A percentile compares a stretch with the other conserved stretches of the same genome.
phyloP scores from a whole-genome alignment of 2,113 vertebrate species.

The Lampris incognitus region DNA sequence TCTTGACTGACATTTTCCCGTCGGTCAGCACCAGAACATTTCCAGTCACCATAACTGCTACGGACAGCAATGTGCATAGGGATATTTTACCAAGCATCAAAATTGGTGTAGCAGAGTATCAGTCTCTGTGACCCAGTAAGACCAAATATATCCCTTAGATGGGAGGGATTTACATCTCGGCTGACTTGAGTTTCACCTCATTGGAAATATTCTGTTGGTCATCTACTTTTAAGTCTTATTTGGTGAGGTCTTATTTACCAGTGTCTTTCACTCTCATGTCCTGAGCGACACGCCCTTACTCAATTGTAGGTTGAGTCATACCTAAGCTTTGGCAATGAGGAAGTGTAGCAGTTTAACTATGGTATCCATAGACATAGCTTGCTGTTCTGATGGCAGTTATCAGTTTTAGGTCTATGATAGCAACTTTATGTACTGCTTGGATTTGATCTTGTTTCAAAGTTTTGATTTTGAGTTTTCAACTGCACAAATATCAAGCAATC shows the following conservation, averaged over 20 bases:
- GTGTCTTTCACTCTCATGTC: neutral
- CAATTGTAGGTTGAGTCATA: conserved; percentile 43
- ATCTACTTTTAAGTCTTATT: too few relatives aligned
- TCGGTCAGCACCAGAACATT: conserved; percentile 27
- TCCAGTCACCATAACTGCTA: neutral
- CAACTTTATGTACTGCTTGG: conserved; percentile 28
- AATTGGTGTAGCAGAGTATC: neutral
- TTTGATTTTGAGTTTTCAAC: conserved; percentile 7
- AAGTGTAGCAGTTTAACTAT: conserved; percentile 1
- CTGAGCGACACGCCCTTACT: conserved; percentile 20
- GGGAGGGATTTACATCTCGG: too few relatives aligned
- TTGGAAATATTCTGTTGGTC: too few relatives aligned
- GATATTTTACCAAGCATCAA: neutral
- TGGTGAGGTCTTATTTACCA: neutral
- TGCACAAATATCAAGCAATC: neutral
- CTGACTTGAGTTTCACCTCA: neutral
- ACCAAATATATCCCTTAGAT: neutral
- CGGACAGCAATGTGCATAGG: neutral
- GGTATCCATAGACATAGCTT: conserved; percentile 17
- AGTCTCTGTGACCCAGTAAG: neutral
- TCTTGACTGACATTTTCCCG: neutral
- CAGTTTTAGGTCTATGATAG: conserved; percentile 53
- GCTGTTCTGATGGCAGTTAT: neutral
- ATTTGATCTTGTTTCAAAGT: conserved; percentile 34
- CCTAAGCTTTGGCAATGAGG: conserved; percentile 39